phyloP scores from a whole-genome alignment of 2,113 vertebrate species.

The Microtus ochrogaster region DNA sequence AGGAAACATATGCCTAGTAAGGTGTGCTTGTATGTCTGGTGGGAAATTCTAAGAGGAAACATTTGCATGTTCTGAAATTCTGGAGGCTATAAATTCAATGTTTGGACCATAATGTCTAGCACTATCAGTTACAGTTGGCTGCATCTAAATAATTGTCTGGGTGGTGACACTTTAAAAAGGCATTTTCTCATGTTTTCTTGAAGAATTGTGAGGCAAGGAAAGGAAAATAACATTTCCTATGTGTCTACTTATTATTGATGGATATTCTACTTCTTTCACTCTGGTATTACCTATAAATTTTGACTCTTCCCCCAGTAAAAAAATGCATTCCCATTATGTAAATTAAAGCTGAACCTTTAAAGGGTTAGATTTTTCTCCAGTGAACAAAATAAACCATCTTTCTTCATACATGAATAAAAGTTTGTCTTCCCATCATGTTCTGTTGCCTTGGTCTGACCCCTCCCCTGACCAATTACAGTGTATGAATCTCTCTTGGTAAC shows the following conservation, averaged over 20 bases:
- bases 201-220: not conserved
- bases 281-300: not conserved
- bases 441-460: not conserved
- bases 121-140: not conserved
- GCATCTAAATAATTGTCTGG: not conserved
- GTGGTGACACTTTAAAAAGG: not conserved
- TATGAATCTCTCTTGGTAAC: not conserved
- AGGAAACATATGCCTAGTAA: not conserved
- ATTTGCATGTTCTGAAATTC: not conserved
- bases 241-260: rapidly evolving
- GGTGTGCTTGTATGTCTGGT: not conserved
- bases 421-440: not conserved
- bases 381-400: not conserved
- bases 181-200: not conserved
- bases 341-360: not conserved
- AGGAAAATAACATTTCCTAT: not conserved
- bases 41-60: constrained; percentile 1
- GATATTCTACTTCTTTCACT: not conserved
- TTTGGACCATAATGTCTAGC: not conserved
- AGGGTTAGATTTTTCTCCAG: not conserved
- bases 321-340: not conserved
- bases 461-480: rapidly evolving
- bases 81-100: not conserved
- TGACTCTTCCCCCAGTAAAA: not conserved
- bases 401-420: not conserved